Percentiles rank a stretch among this genome's conserved stretches.
These are phyloP conservation scores for Synodontis membranacea DNA, from an alignment of 2,113 vertebrate genomes.

Conservation along the genomic window DNA sequence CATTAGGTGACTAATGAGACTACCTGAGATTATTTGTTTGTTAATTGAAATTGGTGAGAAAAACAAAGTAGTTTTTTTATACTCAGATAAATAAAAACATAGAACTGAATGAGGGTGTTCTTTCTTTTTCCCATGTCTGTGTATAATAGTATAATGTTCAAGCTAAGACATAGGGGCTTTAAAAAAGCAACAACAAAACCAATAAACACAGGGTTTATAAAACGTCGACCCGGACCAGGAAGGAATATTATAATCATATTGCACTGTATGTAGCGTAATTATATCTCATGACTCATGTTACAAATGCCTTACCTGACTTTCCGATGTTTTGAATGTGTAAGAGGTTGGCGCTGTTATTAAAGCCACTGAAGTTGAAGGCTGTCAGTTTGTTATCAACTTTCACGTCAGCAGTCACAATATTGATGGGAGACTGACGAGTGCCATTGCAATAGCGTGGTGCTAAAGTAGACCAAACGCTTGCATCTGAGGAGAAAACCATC, in stretches of 20 bases:
- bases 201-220: background rate
- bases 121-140: background rate
- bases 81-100: background rate
- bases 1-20: too few species aligned
- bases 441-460: slow-evolving; percentile 50
- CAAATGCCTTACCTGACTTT: slow-evolving; percentile 28
- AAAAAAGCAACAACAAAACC: background rate
- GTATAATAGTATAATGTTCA: background rate
- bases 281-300: background rate
- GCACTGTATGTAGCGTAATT: background rate
- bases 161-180: background rate
- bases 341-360: background rate
- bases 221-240: background rate
- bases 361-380: slow-evolving; percentile 60
- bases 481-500: background rate
- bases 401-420: slow-evolving; percentile 57
- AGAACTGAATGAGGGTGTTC: background rate
- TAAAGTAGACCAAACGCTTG: slow-evolving; percentile 48
- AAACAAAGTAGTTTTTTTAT: background rate
- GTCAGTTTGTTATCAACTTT: slow-evolving; percentile 8
- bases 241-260: background rate
- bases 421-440: slow-evolving; percentile 70
- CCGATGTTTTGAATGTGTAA: background rate
- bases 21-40: background rate
- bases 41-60: background rate